phyloP scores from a whole-genome alignment of 2,888 invertebrate species.

The Aporophyla nigra region DNA sequence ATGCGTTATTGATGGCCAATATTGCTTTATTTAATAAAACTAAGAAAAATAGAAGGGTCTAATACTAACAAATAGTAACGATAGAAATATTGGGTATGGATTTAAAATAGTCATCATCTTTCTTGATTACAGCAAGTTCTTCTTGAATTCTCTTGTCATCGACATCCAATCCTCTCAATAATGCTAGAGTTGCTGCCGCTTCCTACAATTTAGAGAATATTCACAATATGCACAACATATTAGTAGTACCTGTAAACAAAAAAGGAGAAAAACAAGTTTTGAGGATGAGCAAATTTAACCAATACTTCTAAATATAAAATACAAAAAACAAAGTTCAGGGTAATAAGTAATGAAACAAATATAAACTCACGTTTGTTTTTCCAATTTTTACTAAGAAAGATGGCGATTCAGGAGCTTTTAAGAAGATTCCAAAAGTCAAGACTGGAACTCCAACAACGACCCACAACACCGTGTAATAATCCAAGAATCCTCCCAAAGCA shows the following conservation, averaged over 20 bases:
- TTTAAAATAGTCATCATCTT: conserved; percentile 76
- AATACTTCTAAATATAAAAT: too few species aligned
- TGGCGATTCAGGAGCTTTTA: conserved; percentile 82
- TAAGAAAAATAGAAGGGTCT: not conserved
- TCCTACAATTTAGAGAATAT: conserved; percentile 71
- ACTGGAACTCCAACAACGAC: conserved; percentile 70
- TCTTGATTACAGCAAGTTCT: conserved; percentile 75
- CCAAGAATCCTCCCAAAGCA: conserved; percentile 76
- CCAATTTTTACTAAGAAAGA: conserved; percentile 78
- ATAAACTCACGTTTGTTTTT: conserved; percentile 74
- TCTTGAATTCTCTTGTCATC: conserved; percentile 73
- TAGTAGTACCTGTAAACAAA: conserved; percentile 27
- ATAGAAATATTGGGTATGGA: conserved; percentile 76
- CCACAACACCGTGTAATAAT: conserved; percentile 76
- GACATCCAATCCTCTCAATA: conserved; percentile 74
- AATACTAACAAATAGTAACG: conserved; percentile 76
- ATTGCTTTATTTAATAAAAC: not conserved
- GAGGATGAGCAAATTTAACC: not conserved
- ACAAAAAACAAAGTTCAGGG: not conserved
- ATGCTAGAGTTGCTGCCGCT: conserved; percentile 73
- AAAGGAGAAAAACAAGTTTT: conserved; percentile 7
- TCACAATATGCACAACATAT: conserved; percentile 11
- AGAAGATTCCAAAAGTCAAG: conserved; percentile 69
- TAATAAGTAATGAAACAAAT: not conserved
- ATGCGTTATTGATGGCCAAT: not conserved